Base-by-base conservation (phyloP, 2,797 vertebrate genomes). In the Mallotus villosus region DNA sequence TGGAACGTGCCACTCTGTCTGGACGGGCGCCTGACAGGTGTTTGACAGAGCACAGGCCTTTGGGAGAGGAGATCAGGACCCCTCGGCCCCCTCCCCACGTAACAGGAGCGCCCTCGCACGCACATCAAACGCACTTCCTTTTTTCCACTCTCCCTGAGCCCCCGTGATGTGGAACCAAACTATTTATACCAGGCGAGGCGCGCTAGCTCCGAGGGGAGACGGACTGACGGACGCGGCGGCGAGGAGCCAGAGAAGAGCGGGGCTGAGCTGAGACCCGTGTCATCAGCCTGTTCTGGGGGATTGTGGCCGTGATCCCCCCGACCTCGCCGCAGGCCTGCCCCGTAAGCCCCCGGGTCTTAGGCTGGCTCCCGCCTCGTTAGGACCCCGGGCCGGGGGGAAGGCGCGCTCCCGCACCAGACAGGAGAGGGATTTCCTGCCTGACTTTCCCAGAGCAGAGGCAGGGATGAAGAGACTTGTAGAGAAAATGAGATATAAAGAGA, bases 401-500 rank as follows among this genome's bases (percentile, higher is more conserved):
- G 90, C 87, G 83, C 80, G 82, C 77, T 78, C 84, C 49, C 63
- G 72, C 80, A 89, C 80, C 80, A 87, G 87, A 91, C 89, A 92
- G 79, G 83, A 84, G 21, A 29, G 27, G 87, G 91, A 91, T 92
- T 92, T 92, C 84, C 90, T 91, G 78, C 74, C 71, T 72, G 80
- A 74, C 70, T 78, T 86, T 89, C 84, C 77, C 78, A 73, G 81
- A 71, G 74, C 66, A 84, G 72, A 74, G 73, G 74, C 68, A 51
- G 72, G 82, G 85, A 85, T 85, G 82, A 91, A 88, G 81, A 75
- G 87, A 76, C 89, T 91, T 88, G 71, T 67, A 74, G 75, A 89
- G 89, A 92, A 91, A 91, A 91, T 78, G 90, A 80, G 92, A 87
- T 82, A 82, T 85, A 89, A 60, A 89, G 84, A 90, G 68, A 69